These are phyloP conservation scores for Tetranychus piercei DNA, from an alignment of 2,888 invertebrate genomes.

Conservation along the genomic window DNA sequence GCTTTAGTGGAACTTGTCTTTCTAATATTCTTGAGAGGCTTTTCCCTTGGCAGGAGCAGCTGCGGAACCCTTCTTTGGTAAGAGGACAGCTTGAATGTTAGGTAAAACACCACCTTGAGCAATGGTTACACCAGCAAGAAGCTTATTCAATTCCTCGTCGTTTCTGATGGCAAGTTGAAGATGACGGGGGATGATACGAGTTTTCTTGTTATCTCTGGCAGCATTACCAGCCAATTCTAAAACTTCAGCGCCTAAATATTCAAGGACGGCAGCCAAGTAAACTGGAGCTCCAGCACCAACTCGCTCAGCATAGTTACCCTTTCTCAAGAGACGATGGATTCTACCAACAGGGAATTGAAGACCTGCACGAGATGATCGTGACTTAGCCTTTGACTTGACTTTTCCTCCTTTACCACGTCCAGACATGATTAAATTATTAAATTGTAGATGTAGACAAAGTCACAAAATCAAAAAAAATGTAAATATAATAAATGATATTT, in stretches of 20 bases:
- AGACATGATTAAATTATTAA: slow-evolving; percentile 22
- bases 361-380: slow-evolving; percentile 27
- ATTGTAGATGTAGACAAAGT: neutral
- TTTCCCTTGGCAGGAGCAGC: slow-evolving; percentile 9
- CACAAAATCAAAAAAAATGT: neutral
- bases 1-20: slow-evolving; percentile 12
- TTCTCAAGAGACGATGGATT: slow-evolving; percentile 30
- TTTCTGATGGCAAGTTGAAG: slow-evolving; percentile 36
- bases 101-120: slow-evolving; percentile 41
- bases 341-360: slow-evolving; percentile 27
- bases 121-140: slow-evolving; percentile 38
- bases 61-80: slow-evolving; percentile 35
- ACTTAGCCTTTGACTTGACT: slow-evolving; percentile 26
- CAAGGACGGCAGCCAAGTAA: slow-evolving; percentile 35
- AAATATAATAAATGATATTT: neutral
- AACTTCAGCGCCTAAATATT: slow-evolving; percentile 37
- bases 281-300: slow-evolving; percentile 32
- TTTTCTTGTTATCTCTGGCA: slow-evolving; percentile 36
- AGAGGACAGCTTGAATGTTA: slow-evolving; percentile 37
- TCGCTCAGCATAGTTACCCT: slow-evolving; percentile 36
- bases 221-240: slow-evolving; percentile 37
- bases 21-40: no score
- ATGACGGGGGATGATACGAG: slow-evolving; percentile 35
- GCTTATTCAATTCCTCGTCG: slow-evolving; percentile 37
- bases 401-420: slow-evolving; percentile 28